Conservation (phyloP, 2,797 vertebrate species). For the Schizothorax lantsangensis region DNA sequence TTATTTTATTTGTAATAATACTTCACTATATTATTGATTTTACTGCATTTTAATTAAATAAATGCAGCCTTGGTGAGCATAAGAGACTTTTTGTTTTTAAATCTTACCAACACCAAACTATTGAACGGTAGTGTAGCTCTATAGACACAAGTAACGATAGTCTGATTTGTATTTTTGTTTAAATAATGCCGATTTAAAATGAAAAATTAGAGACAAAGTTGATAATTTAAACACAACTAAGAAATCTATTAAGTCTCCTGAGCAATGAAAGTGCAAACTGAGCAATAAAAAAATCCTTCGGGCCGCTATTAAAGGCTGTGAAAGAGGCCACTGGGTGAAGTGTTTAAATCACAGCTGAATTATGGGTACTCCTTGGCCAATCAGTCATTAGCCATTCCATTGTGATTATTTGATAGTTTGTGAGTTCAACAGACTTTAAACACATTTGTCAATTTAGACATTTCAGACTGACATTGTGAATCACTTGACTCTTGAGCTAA, state of each 20-base stretch:
- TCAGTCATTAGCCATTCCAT: constrained; percentile 49
- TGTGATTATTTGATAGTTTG: constrained; percentile 57
- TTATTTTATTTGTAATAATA: not conserved
- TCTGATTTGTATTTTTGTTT: too few relatives aligned
- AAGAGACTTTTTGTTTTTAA: not conserved
- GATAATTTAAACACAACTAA: not conserved
- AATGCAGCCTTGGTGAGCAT: not conserved
- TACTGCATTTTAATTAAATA: not conserved
- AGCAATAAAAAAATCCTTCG: not conserved
- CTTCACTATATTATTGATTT: not conserved
- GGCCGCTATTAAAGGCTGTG: not conserved
- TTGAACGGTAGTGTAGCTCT: too few relatives aligned
- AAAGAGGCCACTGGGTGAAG: constrained; percentile 28
- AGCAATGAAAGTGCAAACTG: not conserved
- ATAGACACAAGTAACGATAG: too few relatives aligned
- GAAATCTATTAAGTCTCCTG: not conserved
- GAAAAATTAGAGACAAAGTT: not conserved
- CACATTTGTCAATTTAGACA: not conserved
- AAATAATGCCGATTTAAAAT: not conserved
- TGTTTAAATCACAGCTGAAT: constrained; percentile 60
- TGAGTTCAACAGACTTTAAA: constrained; percentile 39
- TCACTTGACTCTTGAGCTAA: not conserved
- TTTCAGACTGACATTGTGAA: not conserved
- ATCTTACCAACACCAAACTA: too few relatives aligned
- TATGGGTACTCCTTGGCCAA: constrained; percentile 55